Conservation (phyloP, 2,113 vertebrate species). For the Spea bombifrons region DNA sequence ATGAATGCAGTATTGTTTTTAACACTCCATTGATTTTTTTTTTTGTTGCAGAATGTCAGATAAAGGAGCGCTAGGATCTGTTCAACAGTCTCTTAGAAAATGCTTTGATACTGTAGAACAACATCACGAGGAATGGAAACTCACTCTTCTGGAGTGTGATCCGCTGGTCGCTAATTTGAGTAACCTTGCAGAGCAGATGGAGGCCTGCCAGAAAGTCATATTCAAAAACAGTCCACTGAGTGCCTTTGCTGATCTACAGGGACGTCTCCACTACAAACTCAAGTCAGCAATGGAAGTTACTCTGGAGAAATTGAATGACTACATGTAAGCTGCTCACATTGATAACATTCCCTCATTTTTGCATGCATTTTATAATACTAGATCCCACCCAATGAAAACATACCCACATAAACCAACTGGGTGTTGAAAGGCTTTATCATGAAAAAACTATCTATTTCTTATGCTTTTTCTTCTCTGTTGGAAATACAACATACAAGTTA, state of each 20-base stretch:
- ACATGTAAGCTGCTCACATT: conserved; percentile 66
- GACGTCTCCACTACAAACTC: conserved; percentile 72
- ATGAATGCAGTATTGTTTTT: neutral
- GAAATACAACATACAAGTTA: too few species aligned
- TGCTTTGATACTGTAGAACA: conserved; percentile 63
- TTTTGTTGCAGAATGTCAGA: conserved; percentile 56
- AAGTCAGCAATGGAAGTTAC: conserved; percentile 64
- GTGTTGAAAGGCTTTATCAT: too few species aligned
- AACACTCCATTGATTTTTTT: neutral
- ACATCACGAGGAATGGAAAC: conserved; percentile 64
- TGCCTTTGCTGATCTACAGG: conserved; percentile 67
- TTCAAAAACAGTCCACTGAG: conserved; percentile 63
- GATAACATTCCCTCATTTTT: too few species aligned
- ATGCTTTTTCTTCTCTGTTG: too few species aligned
- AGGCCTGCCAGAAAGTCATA: conserved; percentile 60
- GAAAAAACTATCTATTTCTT: too few species aligned
- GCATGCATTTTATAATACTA: too few species aligned
- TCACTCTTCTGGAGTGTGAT: conserved; percentile 59
- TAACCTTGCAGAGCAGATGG: conserved; percentile 76
- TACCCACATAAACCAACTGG: too few species aligned
- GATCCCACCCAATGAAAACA: too few species aligned
- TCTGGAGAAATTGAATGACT: conserved; percentile 65
- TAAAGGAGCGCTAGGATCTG: conserved; percentile 20
- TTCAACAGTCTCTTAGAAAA: conserved; percentile 65
- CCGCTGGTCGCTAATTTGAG: conserved; percentile 69